Evolutionary conservation across 2,888 invertebrate species (phyloP).

Genomic region (Agriopis aurantiaria): DNA sequence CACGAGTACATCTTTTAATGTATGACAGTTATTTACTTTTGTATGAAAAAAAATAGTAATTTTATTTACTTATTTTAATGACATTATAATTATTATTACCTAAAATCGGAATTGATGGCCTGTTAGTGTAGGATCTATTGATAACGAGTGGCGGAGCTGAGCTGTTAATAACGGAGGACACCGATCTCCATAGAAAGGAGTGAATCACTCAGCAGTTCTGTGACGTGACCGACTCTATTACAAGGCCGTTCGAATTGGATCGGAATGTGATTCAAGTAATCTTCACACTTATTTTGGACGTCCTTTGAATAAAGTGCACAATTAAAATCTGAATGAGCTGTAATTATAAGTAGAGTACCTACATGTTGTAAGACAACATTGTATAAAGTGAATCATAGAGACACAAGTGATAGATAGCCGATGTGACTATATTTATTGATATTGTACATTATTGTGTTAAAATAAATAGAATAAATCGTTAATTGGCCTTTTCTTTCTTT

Average conservation of each 20-base stretch:
- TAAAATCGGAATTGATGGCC: too few relatives aligned
- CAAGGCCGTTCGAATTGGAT: not conserved
- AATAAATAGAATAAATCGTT: slow-evolving; percentile 76
- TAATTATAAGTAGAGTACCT: slow-evolving; percentile 29
- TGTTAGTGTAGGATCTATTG: too few relatives aligned
- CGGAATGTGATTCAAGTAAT: slow-evolving; percentile 14
- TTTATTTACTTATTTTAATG: too few relatives aligned
- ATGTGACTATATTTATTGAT: slow-evolving; percentile 85
- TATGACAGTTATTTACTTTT: too few relatives aligned
- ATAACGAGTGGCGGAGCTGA: too few relatives aligned
- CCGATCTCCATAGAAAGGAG: too few relatives aligned
- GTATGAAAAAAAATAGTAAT: too few relatives aligned
- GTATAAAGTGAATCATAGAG: slow-evolving; percentile 73
- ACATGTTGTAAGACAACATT: slow-evolving; percentile 77
- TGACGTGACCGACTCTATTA: too few relatives aligned
- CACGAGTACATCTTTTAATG: too few relatives aligned
- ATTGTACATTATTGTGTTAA: slow-evolving; percentile 85
- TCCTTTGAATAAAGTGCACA: slow-evolving; percentile 39
- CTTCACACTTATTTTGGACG: slow-evolving; percentile 6
- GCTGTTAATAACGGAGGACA: too few relatives aligned
- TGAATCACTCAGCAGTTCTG: too few relatives aligned
- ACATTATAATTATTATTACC: too few relatives aligned
- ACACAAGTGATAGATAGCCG: slow-evolving; percentile 76
- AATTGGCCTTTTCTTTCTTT: slow-evolving; percentile 40
- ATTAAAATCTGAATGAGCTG: slow-evolving; percentile 40